Conservation (phyloP, 2,888 invertebrate species). For the Microctonus hyperodae region DNA sequence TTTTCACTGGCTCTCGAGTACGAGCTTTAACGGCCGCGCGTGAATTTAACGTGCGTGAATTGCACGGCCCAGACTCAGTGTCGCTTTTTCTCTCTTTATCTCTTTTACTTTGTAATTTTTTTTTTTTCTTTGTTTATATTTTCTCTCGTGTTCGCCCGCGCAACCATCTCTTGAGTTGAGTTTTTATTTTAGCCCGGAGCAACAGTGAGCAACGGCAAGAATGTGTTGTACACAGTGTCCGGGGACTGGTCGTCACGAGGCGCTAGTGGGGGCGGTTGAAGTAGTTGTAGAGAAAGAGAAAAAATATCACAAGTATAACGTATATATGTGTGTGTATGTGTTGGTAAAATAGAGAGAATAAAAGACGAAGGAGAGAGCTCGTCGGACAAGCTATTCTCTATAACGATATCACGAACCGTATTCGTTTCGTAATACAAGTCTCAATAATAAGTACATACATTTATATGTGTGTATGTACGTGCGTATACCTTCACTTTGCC, state of each 20-base stretch:
- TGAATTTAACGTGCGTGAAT: constrained; percentile 49
- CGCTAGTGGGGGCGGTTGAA: constrained; percentile 27
- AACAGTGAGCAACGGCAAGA: constrained; percentile 38
- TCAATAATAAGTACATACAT: constrained; percentile 8
- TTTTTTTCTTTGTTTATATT: too few species aligned
- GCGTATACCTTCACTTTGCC: background rate
- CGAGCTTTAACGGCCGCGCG: constrained; percentile 40
- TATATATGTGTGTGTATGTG: constrained; percentile 1
- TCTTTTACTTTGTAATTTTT: constrained; percentile 10
- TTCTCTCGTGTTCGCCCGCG: background rate
- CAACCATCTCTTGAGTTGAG: constrained; percentile 25
- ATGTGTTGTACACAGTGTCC: constrained; percentile 16
- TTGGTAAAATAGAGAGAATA: constrained; percentile 18
- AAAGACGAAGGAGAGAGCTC: constrained; percentile 24
- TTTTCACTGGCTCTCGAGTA: background rate
- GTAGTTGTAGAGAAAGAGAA: constrained; percentile 19
- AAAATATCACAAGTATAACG: constrained; percentile 7
- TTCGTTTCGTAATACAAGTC: constrained; percentile 30
- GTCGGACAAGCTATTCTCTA: constrained; percentile 27
- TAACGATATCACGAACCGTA: constrained; percentile 26
- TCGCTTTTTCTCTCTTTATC: constrained; percentile 17
- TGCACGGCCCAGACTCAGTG: constrained; percentile 41
- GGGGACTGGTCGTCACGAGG: constrained; percentile 32
- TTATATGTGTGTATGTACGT: background rate
- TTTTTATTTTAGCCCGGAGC: constrained; percentile 57